Conservation (phyloP, 2,113 vertebrate species). For the Ibidorhyncha struthersii region DNA sequence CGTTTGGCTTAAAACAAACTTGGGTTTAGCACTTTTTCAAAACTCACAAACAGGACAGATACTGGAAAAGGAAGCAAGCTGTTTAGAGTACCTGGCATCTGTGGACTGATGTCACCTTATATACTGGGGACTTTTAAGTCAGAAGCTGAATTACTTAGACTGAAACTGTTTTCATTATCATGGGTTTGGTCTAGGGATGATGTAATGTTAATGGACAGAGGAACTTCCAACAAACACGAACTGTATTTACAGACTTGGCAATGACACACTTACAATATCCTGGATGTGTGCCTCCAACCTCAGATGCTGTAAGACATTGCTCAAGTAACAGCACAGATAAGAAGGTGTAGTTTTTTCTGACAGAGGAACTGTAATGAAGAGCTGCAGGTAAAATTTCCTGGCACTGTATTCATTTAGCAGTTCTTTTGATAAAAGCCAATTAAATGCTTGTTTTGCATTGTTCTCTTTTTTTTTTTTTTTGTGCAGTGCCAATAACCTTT, state of each 20-base stretch:
- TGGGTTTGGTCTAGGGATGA: slow-evolving; percentile 44
- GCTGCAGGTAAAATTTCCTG: slow-evolving; percentile 49
- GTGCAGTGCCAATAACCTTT: slow-evolving; percentile 9
- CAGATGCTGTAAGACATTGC: not conserved
- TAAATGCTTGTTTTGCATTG: slow-evolving; percentile 28
- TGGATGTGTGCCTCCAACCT: slow-evolving; percentile 17
- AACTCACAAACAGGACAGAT: not conserved
- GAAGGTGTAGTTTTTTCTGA: not conserved
- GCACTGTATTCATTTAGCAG: not conserved
- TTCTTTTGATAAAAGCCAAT: slow-evolving; percentile 50
- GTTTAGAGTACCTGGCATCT: not conserved
- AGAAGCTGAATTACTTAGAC: slow-evolving; percentile 5
- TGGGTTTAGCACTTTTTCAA: not conserved
- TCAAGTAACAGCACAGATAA: slow-evolving; percentile 45
- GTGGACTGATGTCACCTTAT: not conserved
- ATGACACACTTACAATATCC: not conserved
- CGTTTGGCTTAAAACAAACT: not conserved
- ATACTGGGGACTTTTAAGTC: slow-evolving; percentile 13
- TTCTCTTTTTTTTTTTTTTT: not conserved
- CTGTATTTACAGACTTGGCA: slow-evolving; percentile 54
- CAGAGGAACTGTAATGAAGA: not conserved
- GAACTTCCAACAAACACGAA: slow-evolving; percentile 58
- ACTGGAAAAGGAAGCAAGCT: not conserved
- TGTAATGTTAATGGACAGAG: slow-evolving; percentile 45
- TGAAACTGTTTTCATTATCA: slow-evolving; percentile 38